A percentile compares a stretch with the other conserved stretches of the same genome.
Evolutionary conservation across 2,113 vertebrate genomes (phyloP).

Genomic region (Microtus montanus): DNA sequence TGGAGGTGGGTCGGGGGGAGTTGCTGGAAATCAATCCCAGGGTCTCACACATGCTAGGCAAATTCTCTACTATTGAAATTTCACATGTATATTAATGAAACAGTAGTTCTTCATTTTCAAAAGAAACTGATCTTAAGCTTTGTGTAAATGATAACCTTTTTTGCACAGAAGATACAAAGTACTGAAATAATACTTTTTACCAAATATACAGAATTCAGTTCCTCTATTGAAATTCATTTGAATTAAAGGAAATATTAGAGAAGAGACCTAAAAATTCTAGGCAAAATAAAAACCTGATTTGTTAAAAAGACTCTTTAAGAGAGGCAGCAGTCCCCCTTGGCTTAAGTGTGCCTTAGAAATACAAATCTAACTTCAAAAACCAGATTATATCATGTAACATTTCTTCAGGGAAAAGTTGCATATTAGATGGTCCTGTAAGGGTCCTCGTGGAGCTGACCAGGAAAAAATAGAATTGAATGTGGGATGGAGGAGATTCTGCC

Average conservation of each 20-base stretch:
- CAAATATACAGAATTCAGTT: background rate
- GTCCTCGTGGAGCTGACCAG: background rate
- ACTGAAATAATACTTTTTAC: background rate
- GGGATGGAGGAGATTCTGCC: background rate
- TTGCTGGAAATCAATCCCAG: background rate
- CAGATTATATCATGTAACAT: background rate
- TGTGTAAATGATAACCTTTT: conserved; percentile 38
- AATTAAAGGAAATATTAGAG: conserved; percentile 36
- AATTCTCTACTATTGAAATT: background rate
- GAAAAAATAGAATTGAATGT: background rate
- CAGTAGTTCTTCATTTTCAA: conserved; percentile 15
- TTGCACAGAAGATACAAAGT: background rate
- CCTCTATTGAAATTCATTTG: conserved; percentile 36
- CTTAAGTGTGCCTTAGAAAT: background rate
- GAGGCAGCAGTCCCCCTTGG: background rate
- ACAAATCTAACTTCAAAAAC: conserved; percentile 25
- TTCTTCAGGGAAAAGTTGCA: background rate
- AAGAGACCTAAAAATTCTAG: background rate
- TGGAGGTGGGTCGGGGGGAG: background rate
- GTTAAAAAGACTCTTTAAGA: conserved; percentile 33
- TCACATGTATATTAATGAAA: conserved; percentile 4
- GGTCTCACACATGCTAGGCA: background rate
- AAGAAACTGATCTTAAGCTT: background rate
- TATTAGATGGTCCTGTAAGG: background rate
- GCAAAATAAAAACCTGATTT: conserved; percentile 51